Percentiles rank a stretch among this genome's conserved stretches.
phyloP scores from a whole-genome alignment of 2,888 invertebrate genomes.

The Formica aserva region DNA sequence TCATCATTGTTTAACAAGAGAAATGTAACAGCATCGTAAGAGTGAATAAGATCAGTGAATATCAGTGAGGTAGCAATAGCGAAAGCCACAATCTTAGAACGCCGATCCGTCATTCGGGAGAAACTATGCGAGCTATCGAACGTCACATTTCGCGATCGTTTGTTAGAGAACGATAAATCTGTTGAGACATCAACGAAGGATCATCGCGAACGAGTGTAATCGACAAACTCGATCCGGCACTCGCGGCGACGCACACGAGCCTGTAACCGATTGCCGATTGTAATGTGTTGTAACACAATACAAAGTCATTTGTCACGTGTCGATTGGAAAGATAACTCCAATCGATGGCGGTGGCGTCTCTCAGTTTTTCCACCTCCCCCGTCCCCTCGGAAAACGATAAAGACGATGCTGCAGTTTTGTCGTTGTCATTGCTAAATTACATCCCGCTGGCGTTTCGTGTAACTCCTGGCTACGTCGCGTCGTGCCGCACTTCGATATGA shows the following conservation, averaged over 20 bases:
- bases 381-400: neutral
- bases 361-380: neutral
- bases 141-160: conserved; percentile 40
- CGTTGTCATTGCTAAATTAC: conserved; percentile 48
- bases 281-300: neutral
- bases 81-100: conserved; percentile 36
- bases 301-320: conserved; percentile 35
- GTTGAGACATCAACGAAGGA: conserved; percentile 17
- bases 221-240: conserved; percentile 35
- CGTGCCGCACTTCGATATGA: conserved; percentile 59
- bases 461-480: neutral
- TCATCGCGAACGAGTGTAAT: conserved; percentile 19
- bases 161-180: conserved; percentile 49
- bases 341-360: conserved; percentile 8
- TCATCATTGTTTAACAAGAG: neutral
- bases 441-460: conserved; percentile 3
- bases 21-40: conserved; percentile 27
- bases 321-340: conserved; percentile 33
- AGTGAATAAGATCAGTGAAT: neutral
- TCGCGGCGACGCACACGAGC: conserved; percentile 9
- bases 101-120: conserved; percentile 31
- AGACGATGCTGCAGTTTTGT: conserved; percentile 21
- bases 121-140: conserved; percentile 41
- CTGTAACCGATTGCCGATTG: conserved; percentile 40
- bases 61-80: conserved; percentile 17